These are phyloP conservation scores for Lasioglossum lativentre DNA, from an alignment of 2,888 invertebrate genomes.

Conservation along the genomic window DNA sequence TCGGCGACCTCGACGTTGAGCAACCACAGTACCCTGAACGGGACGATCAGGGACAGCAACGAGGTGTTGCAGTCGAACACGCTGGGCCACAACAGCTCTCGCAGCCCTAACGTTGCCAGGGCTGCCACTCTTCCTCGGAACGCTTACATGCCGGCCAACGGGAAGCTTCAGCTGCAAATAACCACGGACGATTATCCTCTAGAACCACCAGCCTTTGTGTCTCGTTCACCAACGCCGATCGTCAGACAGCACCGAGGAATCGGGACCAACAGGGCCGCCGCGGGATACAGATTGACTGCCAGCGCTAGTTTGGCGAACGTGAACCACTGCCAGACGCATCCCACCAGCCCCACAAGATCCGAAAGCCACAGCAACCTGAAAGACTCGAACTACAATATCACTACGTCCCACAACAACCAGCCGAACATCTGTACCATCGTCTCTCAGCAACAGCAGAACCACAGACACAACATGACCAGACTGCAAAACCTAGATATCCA, in stretches of 20 bases:
- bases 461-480: constrained; percentile 77
- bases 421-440: constrained; percentile 61
- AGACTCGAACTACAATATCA: constrained; percentile 83
- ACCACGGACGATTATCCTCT: constrained; percentile 82
- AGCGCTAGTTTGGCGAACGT: constrained; percentile 83
- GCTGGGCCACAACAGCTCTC: constrained; percentile 78
- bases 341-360: constrained; percentile 81
- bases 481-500: constrained; percentile 80
- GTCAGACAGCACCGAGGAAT: constrained; percentile 77
- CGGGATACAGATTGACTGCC: constrained; percentile 79
- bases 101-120: constrained; percentile 84
- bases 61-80: constrained; percentile 81
- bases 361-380: constrained; percentile 83
- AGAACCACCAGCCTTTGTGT: constrained; percentile 83
- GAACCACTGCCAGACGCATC: constrained; percentile 81
- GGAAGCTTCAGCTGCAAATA: constrained; percentile 80
- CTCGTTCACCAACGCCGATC: constrained; percentile 82
- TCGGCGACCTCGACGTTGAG: constrained; percentile 83
- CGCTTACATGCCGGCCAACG: constrained; percentile 85
- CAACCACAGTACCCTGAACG: constrained; percentile 86
- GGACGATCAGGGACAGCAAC: constrained; percentile 86
- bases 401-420: constrained; percentile 67
- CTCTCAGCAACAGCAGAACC: constrained; percentile 73
- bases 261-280: constrained; percentile 67
- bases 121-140: constrained; percentile 91